These are phyloP conservation scores for Coccyzus lansbergi DNA, from an alignment of 2,797 vertebrate species.

Conservation along the genomic window DNA sequence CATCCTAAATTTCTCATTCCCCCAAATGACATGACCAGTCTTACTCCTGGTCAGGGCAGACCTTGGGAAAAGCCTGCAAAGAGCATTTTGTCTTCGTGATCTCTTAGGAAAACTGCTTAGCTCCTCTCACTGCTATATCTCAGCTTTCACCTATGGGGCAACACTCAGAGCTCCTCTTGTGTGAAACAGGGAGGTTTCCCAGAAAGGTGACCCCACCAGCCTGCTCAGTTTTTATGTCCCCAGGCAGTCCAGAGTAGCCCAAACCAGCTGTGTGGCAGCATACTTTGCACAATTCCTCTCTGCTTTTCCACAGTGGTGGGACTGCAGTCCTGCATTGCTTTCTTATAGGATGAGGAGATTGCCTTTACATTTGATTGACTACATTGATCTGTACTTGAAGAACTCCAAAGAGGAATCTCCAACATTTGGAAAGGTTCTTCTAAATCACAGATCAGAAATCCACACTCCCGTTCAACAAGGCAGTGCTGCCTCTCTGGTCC, in stretches of 20 bases:
- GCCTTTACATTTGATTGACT: not conserved
- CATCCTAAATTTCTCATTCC: not conserved
- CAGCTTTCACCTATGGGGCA: not conserved
- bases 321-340: not conserved
- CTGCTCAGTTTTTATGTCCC: not conserved
- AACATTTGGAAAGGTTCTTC: not conserved
- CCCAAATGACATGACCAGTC: rapidly evolving
- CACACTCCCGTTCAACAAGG: not conserved
- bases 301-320: not conserved
- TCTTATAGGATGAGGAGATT: not conserved
- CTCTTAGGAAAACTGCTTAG: not conserved
- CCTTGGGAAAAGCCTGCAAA: not conserved
- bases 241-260: not conserved
- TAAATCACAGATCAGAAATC: not conserved
- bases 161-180: not conserved
- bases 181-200: not conserved
- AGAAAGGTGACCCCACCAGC: not conserved
- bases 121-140: not conserved
- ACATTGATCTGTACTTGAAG: not conserved
- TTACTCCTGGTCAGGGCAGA: not conserved
- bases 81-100: not conserved
- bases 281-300: not conserved
- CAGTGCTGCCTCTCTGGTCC: not conserved
- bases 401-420: not conserved
- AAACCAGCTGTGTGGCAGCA: not conserved